Base-by-base conservation (phyloP, 2,888 invertebrate species). In the Osmoderma eremita region DNA sequence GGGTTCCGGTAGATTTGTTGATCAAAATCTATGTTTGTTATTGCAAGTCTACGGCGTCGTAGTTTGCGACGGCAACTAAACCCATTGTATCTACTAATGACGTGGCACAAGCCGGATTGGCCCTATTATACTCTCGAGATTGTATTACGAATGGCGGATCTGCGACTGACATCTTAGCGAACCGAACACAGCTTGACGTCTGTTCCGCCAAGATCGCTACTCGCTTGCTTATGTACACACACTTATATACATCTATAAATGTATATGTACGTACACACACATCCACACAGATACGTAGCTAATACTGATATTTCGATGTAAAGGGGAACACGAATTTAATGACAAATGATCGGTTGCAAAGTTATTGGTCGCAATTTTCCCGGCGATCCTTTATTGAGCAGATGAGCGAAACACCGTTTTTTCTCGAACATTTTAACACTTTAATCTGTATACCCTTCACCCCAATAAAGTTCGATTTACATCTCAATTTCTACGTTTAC, bases 71-170 rank as follows among this genome's bases (percentile, higher is more conserved):
- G 74, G 76, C 71, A 75, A 45, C 75, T 75, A 75, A 77, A 75
- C 72, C 74, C 71, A 78, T 79, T 78, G 78, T 78, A 75, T 70
- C 74, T 76, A 72, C 76, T 79, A 78, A 80, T 78, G 78, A 78
- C 77, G 77, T 75, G 75, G 75, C 75, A 73, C 73, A 73, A 72
- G 71, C 70, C 71, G 78, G 78, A 80, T 81, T 80, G 80, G 79
- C 77, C 78, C 80, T 78, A 81, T 81, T 81, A 80, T 80, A 75
- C 77, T 76, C 76, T 75, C 74, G 77, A 80, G 81, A 81, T 81
- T 81, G 78, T 80, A 79, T 80, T 80, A 80, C 79, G 75, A 78
- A 76, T 75, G 75, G 58, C 75, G 73, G 76, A 78, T 80, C 81
- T 80, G 81, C 78, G 75, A 72, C 75, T 81, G 81, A 80, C 80